Percentiles rank a stretch among this genome's conserved stretches.
phyloP scores from a whole-genome alignment of 2,797 vertebrate genomes.

The Typhlichthys subterraneus region DNA sequence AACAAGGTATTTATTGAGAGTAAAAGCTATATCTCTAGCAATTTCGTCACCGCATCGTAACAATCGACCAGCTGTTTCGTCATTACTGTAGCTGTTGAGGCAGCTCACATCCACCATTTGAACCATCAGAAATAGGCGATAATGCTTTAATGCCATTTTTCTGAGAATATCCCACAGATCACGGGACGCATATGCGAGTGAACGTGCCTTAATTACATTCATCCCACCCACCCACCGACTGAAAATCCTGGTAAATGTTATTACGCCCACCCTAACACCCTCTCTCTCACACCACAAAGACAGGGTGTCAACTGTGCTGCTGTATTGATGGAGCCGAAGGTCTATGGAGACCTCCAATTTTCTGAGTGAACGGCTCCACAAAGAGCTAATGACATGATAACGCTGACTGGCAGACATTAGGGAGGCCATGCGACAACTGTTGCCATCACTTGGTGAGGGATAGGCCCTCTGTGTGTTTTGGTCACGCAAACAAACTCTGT shows the following conservation, averaged over 20 bases:
- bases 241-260: neutral
- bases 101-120: constrained; percentile 50
- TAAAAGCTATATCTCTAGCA: constrained; percentile 44
- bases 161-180: constrained; percentile 38
- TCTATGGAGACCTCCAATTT: constrained; percentile 73
- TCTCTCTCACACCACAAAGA: constrained; percentile 30
- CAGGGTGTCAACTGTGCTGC: constrained; percentile 59
- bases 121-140: constrained; percentile 50
- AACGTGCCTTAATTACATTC: constrained; percentile 33
- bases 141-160: constrained; percentile 46
- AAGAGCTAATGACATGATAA: constrained; percentile 79
- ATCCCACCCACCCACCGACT: constrained; percentile 51
- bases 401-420: constrained; percentile 67
- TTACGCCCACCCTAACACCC: neutral
- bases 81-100: constrained; percentile 38
- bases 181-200: constrained; percentile 35
- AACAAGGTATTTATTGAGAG: constrained; percentile 61
- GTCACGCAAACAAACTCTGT: constrained; percentile 71
- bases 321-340: constrained; percentile 53
- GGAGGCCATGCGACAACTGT: constrained; percentile 70
- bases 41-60: constrained; percentile 44
- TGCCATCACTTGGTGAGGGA: constrained; percentile 64
- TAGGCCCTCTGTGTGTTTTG: constrained; percentile 46
- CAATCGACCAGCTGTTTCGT: constrained; percentile 70
- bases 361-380: constrained; percentile 74